Percentiles rank a stretch among this genome's conserved stretches.
Evolutionary conservation across 2,888 invertebrate genomes (phyloP).

Genomic region (Eupithecia dodoneata): DNA sequence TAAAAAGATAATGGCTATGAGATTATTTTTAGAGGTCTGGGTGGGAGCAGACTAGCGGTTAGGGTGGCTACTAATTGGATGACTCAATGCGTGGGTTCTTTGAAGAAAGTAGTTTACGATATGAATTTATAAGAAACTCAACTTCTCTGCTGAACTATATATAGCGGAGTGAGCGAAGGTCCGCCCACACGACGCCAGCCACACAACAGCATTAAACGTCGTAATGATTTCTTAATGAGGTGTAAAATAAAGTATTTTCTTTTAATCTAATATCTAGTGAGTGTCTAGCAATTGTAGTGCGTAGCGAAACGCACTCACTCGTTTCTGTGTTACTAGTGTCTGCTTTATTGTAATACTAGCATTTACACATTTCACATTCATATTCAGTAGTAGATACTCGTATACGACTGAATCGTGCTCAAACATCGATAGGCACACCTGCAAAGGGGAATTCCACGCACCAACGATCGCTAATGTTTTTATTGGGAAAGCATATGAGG

Average conservation of each 20-base stretch:
- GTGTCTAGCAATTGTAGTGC: too few species aligned
- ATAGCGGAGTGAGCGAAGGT: background rate
- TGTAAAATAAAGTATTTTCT: too few species aligned
- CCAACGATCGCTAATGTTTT: slow-evolving; percentile 62
- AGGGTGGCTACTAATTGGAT: background rate
- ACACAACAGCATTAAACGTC: too few species aligned
- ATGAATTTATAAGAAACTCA: background rate
- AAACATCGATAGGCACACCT: slow-evolving; percentile 50
- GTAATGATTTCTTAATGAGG: too few species aligned
- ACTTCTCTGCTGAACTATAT: background rate
- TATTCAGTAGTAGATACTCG: background rate
- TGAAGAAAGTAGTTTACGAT: background rate
- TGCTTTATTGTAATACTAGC: background rate
- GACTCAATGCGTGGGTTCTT: background rate
- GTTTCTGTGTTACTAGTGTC: too few species aligned
- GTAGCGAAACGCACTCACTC: too few species aligned
- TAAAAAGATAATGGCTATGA: background rate
- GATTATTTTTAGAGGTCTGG: background rate
- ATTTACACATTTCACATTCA: too few species aligned
- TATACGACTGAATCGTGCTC: slow-evolving; percentile 30
- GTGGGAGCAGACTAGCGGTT: background rate
- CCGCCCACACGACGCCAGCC: too few species aligned
- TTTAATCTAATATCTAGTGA: too few species aligned
- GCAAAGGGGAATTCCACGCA: slow-evolving; percentile 60
- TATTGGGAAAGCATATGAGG: slow-evolving; percentile 58